Evolutionary conservation across 1,140 invertebrate genomes (phyloP), one percentile per base, ranked within the genome.

Genomic region (Phenacoccus solenopsis): DNA sequence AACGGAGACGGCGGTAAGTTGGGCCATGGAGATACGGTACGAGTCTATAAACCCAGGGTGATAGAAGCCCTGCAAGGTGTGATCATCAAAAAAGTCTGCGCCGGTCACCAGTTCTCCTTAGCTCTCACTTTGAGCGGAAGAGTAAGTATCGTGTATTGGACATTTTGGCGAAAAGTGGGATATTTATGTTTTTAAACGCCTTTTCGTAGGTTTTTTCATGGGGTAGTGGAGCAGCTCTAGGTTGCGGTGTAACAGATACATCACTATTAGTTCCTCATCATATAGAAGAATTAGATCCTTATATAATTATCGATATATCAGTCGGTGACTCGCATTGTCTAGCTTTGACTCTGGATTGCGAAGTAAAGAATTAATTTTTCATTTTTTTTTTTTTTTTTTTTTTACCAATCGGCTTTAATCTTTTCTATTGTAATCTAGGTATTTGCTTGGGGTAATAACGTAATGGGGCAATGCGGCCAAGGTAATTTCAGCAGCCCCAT

Each of bases 391-490:
- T 38, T n/a, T n/a, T n/a, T n/a, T n/a, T n/a, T n/a, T n/a, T n/a
- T n/a, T n/a, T n/a, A n/a, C n/a, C 4, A 59, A 5, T 20, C 22
- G 22, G n/a, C 24, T 64, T 64, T 64, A 22, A 7, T 9, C 12
- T 1, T 64, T 64, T 10, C 22, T 16, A 27, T 70, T 71, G 70
- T 77, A 72, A 9, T 20, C 28, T 68, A 84, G 79, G 83, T 85
- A 12, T 85, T 80, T 78, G 84, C 87, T 1, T 88, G 87, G 87
- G 87, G 87, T 32, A 84, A 84, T 71, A 88, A 87, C 79, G 82
- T 85, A 28, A 86, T 87, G 80, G 87, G 87, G 0, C 87, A 89
- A 74, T 88, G 86, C 78, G 86, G 86, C 16, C 84, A 86, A 75
- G 87, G 87, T 9, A 86, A 87, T 76, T 82, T 82, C 1, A 85